Evolutionary conservation across 2,113 vertebrate species (phyloP).

Genomic region (Scalopus aquaticus): DNA sequence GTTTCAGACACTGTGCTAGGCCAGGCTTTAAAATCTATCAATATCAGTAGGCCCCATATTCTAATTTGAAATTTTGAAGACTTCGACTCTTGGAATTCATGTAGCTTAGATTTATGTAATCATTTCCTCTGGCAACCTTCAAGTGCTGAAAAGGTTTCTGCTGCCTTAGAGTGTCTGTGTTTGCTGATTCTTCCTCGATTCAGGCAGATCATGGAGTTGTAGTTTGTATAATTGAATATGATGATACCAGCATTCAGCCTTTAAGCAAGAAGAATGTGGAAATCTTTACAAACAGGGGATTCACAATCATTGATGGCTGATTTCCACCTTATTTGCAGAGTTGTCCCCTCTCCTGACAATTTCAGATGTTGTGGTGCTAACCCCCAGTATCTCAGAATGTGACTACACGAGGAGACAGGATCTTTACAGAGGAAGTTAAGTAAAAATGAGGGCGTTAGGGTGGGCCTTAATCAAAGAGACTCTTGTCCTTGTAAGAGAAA

Average conservation of each 20-base stretch:
- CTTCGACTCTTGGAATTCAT: background rate
- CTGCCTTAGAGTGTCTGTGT: background rate
- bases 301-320: background rate
- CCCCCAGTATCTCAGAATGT: background rate
- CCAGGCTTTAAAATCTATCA: background rate
- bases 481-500: background rate
- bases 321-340: background rate
- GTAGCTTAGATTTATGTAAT: background rate
- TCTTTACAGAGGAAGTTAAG: background rate
- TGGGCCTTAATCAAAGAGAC: background rate
- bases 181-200: constrained; percentile 1
- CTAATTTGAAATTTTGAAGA: background rate
- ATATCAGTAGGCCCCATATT: background rate
- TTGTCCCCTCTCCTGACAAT: background rate
- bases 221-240: background rate
- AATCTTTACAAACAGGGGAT: background rate
- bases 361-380: background rate
- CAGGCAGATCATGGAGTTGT: background rate
- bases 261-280: background rate
- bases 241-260: background rate
- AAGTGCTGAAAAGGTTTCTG: background rate
- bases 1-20: background rate
- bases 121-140: background rate
- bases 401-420: background rate
- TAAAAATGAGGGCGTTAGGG: background rate